Conservation (phyloP, 2,113 vertebrate genomes). For the Pollimyrus isidori region DNA sequence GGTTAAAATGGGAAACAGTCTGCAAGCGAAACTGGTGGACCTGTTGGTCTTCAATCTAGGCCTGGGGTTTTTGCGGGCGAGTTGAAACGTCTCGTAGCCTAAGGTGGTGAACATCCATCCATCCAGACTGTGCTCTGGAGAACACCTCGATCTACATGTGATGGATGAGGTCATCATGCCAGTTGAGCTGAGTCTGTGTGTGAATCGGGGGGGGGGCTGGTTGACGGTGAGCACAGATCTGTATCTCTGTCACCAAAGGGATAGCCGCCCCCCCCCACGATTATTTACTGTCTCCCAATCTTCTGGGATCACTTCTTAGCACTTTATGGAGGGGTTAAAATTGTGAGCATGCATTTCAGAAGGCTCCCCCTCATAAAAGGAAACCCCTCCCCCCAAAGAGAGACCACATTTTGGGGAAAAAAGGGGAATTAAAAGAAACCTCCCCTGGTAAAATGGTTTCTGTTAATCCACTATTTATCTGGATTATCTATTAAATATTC, state of each 20-base stretch:
- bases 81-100: not conserved
- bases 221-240: not conserved
- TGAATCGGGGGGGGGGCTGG: not conserved
- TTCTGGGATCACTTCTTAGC: not conserved
- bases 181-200: not conserved
- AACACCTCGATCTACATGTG: not conserved
- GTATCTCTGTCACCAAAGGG: not conserved
- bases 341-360: not conserved
- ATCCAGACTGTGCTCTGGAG: not conserved
- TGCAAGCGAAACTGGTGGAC: not conserved
- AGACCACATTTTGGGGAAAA: not conserved
- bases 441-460: not conserved
- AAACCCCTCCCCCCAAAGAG: not conserved
- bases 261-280: not conserved
- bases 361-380: not conserved
- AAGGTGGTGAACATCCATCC: not conserved
- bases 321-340: not conserved
- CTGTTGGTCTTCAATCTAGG: not conserved
- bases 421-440: not conserved
- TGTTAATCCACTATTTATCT: conserved; percentile 15
- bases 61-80: not conserved
- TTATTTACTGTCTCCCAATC: not conserved
- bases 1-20: conserved; percentile 5
- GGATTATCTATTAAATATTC: conserved; percentile 8
- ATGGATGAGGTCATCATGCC: not conserved